These are phyloP conservation scores for Amblyjoppa fuscipennis DNA, from an alignment of 2,888 invertebrate species.

Conservation along the genomic window DNA sequence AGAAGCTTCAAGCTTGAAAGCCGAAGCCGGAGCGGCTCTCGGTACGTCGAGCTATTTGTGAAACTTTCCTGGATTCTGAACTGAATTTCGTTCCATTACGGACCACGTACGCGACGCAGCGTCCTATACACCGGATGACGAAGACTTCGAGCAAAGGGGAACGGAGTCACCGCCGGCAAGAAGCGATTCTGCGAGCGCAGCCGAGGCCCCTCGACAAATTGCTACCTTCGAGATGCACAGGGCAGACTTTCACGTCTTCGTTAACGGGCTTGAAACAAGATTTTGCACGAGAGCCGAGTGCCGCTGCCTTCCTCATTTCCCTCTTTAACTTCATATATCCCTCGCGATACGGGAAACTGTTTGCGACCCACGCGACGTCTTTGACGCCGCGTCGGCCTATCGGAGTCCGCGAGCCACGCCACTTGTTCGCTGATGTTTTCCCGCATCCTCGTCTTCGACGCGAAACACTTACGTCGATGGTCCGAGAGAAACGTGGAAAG, in stretches of 20 bases:
- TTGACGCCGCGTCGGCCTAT: background rate
- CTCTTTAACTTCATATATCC: background rate
- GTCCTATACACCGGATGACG: background rate
- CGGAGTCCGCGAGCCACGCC: no score
- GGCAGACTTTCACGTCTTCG: constrained; percentile 43
- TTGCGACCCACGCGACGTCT: background rate
- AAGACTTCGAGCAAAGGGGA: background rate
- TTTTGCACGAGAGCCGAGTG: constrained; percentile 17
- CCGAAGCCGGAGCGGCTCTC: background rate
- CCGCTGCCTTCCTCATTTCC: background rate
- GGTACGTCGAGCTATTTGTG: background rate
- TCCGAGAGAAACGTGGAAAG: no score
- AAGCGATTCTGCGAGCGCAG: no score
- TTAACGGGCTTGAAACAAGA: constrained; percentile 53
- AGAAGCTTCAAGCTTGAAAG: background rate
- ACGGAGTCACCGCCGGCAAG: no score
- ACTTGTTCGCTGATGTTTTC: no score
- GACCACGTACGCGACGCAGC: background rate
- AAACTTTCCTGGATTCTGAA: constrained; percentile 39
- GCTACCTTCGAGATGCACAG: constrained; percentile 39
- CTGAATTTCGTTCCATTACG: constrained; percentile 41
- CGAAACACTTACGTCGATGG: no score
- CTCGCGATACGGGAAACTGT: background rate
- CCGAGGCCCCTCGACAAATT: background rate
- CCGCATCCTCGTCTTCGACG: no score